Evolutionary conservation across 1,140 invertebrate species (phyloP).

Genomic region (Drosophila insularis): DNA sequence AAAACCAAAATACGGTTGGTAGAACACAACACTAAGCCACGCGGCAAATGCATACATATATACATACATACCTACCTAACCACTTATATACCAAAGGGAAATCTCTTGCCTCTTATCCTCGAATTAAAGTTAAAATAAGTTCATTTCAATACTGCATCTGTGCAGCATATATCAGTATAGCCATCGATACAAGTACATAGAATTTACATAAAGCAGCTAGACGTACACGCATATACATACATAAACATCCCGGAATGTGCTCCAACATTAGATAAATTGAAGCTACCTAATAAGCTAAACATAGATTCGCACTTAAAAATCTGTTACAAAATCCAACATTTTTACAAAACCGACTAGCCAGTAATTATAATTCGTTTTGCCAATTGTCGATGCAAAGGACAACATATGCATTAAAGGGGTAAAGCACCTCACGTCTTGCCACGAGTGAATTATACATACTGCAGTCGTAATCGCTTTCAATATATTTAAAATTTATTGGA

Average conservation of each 20-base stretch:
- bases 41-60: background rate
- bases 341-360: background rate
- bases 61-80: background rate
- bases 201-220: background rate
- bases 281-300: background rate
- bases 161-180: background rate
- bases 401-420: background rate
- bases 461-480: background rate
- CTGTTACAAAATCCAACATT: background rate
- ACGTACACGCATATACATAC: background rate
- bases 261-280: background rate
- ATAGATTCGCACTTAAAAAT: background rate
- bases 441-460: background rate
- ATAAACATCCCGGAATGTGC: background rate
- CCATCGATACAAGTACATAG: background rate
- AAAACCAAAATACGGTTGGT: constrained; percentile 31
- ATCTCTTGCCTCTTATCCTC: background rate
- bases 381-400: background rate
- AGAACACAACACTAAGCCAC: constrained; percentile 10
- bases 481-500: background rate
- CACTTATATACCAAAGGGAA: background rate
- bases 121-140: background rate
- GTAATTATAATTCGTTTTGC: background rate
- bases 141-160: background rate
- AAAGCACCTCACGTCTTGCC: background rate